A percentile compares a stretch with the other conserved stretches of the same genome.
Conservation (phyloP, 2,888 invertebrate genomes). For the Pogonocherus hispidulus region DNA sequence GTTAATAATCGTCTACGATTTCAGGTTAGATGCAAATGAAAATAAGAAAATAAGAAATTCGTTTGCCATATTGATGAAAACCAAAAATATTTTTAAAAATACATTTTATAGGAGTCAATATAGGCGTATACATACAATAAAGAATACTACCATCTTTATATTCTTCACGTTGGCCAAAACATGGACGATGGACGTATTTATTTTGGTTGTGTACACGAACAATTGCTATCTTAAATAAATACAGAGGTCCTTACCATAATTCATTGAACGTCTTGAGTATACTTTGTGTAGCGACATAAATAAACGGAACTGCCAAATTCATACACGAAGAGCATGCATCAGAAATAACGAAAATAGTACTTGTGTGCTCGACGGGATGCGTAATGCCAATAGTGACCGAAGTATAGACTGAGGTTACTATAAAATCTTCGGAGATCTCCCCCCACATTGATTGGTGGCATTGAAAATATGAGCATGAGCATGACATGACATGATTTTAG, state of each 20-base stretch:
- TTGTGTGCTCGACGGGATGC: background rate
- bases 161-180: background rate
- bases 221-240: slow-evolving; percentile 31
- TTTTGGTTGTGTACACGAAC: slow-evolving; percentile 19
- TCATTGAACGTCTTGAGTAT: slow-evolving; percentile 11
- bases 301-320: slow-evolving; percentile 44
- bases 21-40: too few species aligned
- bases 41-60: too few species aligned
- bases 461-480: too few species aligned
- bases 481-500: too few species aligned
- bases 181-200: slow-evolving; percentile 6
- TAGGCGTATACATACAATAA: background rate
- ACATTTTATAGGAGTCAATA: too few species aligned
- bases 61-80: too few species aligned
- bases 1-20: too few species aligned
- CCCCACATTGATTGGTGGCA: too few species aligned
- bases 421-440: too few species aligned
- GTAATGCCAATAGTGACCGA: background rate
- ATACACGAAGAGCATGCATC: slow-evolving; percentile 43
- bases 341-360: slow-evolving; percentile 45
- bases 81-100: too few species aligned
- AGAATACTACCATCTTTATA: background rate
- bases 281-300: slow-evolving; percentile 34
- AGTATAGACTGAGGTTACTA: too few species aligned
- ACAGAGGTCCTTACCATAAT: slow-evolving; percentile 1